These are phyloP conservation scores for Calephelis virginiensis DNA, from an alignment of 1,140 invertebrate species.

Conservation along the genomic window DNA sequence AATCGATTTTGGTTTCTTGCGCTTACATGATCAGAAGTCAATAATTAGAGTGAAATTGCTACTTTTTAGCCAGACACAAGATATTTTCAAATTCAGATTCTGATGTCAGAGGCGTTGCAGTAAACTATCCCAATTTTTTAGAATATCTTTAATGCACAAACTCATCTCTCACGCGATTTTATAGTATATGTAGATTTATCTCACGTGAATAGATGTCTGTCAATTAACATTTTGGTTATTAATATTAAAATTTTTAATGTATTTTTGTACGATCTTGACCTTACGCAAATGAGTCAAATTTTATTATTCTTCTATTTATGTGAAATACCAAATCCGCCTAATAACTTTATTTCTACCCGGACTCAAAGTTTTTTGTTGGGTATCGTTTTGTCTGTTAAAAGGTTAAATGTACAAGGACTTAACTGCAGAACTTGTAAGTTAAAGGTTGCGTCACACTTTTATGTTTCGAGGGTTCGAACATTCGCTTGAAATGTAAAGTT, in stretches of 20 bases:
- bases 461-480: too few species aligned
- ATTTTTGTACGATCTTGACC: slow-evolving; percentile 4
- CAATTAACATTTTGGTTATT: not conserved
- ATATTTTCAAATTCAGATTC: too few species aligned
- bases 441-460: not conserved
- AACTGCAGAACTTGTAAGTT: slow-evolving; percentile 10
- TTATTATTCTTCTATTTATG: slow-evolving; percentile 8
- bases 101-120: too few species aligned
- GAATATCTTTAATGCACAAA: too few species aligned
- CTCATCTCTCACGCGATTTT: not conserved
- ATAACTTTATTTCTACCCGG: not conserved
- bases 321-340: slow-evolving; percentile 11
- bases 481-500: too few species aligned
- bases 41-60: too few species aligned
- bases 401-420: slow-evolving; percentile 11
- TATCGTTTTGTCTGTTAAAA: slow-evolving; percentile 10
- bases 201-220: too few species aligned
- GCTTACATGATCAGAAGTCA: too few species aligned
- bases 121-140: too few species aligned
- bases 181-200: too few species aligned
- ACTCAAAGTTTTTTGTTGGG: not conserved
- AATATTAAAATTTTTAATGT: not conserved
- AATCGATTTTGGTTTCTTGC: too few species aligned
- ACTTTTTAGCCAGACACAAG: too few species aligned
- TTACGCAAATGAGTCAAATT: slow-evolving; percentile 7